phyloP scores from a whole-genome alignment of 1,140 invertebrate genomes.

The Apolygus lucorum region DNA sequence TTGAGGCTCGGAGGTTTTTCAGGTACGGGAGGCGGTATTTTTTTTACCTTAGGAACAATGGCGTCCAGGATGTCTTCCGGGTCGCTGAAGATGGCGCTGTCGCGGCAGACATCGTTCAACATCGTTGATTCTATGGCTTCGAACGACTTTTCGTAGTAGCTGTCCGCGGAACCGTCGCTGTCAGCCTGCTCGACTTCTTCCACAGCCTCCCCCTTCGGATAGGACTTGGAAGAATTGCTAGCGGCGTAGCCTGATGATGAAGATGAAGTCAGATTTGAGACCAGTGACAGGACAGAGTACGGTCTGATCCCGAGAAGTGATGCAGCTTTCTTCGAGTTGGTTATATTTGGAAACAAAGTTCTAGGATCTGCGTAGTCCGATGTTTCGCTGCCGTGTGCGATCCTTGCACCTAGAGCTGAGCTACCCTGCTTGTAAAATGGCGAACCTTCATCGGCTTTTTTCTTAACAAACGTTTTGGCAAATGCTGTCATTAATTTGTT shows the following conservation, averaged over 20 bases:
- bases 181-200: constrained; percentile 34
- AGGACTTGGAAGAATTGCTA: constrained; percentile 33
- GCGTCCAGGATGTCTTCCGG: constrained; percentile 44
- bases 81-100: constrained; percentile 77
- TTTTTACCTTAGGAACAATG: constrained; percentile 21
- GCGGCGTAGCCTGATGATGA: constrained; percentile 41
- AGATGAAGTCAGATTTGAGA: constrained; percentile 54
- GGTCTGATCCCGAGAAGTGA: constrained; percentile 33
- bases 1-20: constrained; percentile 34
- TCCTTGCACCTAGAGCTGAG: constrained; percentile 69
- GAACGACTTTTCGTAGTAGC: constrained; percentile 65
- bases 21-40: constrained; percentile 37
- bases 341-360: constrained; percentile 47
- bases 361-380: constrained; percentile 76
- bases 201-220: constrained; percentile 26
- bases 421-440: constrained; percentile 64
- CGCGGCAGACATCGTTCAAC: constrained; percentile 60
- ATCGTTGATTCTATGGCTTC: constrained; percentile 56
- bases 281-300: constrained; percentile 36
- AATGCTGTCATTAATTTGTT: constrained; percentile 36
- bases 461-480: constrained; percentile 33
- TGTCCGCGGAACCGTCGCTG: constrained; percentile 47
- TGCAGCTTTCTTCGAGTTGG: constrained; percentile 45
- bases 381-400: constrained; percentile 52
- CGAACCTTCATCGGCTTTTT: constrained; percentile 36